Percentiles rank a stretch among this genome's conserved stretches.
phyloP scores from a whole-genome alignment of 2,888 invertebrate species.

The Nomada goodeniana region DNA sequence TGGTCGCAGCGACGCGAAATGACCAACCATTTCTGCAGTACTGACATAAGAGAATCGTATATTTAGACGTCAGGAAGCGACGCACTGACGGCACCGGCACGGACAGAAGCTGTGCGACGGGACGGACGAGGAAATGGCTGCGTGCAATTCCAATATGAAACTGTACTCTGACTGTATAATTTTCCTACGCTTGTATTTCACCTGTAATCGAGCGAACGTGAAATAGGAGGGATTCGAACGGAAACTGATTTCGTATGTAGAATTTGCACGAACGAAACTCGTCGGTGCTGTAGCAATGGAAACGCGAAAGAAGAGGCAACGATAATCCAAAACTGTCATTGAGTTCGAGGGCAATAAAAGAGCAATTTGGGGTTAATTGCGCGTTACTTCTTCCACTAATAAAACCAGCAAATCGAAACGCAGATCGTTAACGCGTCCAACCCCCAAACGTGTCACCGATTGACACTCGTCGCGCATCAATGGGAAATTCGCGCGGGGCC shows the following conservation, averaged over 20 bases:
- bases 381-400: conserved; percentile 13
- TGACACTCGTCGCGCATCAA: conserved; percentile 50
- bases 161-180: neutral
- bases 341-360: neutral
- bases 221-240: neutral
- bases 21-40: conserved; percentile 53
- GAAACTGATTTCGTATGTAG: neutral
- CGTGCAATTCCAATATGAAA: neutral
- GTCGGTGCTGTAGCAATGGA: no score
- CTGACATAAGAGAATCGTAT: conserved; percentile 59
- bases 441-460: conserved; percentile 39
- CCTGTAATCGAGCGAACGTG: neutral
- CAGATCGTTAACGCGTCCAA: conserved; percentile 29
- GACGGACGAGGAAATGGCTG: conserved; percentile 15
- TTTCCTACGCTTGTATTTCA: neutral
- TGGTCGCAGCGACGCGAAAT: conserved; percentile 48
- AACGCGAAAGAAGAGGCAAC: no score
- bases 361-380: conserved; percentile 30
- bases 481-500: conserved; percentile 47
- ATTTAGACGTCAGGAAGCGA: conserved; percentile 62
- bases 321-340: neutral
- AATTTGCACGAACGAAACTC: no score
- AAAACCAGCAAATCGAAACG: conserved; percentile 22
- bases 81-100: conserved; percentile 18
- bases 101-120: conserved; percentile 25